Conservation (phyloP, 1,140 invertebrate genomes). For the Mycetomoellerius zeteki region DNA sequence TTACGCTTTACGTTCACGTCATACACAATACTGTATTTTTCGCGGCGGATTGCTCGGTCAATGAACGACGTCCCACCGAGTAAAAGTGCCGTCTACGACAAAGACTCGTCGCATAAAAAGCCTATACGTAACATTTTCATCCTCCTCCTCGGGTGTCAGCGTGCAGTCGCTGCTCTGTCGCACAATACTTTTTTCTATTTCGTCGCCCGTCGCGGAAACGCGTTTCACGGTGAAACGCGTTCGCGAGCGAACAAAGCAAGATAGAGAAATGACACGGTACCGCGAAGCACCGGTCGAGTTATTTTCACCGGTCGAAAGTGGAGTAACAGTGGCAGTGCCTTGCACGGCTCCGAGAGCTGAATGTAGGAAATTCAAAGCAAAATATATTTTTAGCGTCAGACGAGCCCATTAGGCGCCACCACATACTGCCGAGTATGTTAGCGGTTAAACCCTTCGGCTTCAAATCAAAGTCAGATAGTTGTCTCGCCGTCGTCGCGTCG, state of each 20-base stretch:
- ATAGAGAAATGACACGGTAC: slow-evolving; percentile 66
- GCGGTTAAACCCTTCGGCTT: slow-evolving; percentile 72
- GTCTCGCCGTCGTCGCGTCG: neutral
- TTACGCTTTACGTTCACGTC: neutral
- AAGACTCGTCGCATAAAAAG: slow-evolving; percentile 68
- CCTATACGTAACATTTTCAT: slow-evolving; percentile 67
- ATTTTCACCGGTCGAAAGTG: slow-evolving; percentile 78
- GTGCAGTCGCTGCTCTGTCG: slow-evolving; percentile 16
- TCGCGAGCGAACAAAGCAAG: slow-evolving; percentile 63
- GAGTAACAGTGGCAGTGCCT: slow-evolving; percentile 63
- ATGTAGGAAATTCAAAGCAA: slow-evolving; percentile 75
- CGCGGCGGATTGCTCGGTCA: slow-evolving; percentile 48
- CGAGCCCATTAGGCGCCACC: slow-evolving; percentile 78
- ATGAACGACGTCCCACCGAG: slow-evolving; percentile 59
- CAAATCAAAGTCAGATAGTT: slow-evolving; percentile 72
- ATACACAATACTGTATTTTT: slow-evolving; percentile 25
- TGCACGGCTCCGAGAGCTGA: slow-evolving; percentile 22
- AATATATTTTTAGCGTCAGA: slow-evolving; percentile 76
- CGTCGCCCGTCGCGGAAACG: slow-evolving; percentile 44
- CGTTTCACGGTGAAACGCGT: slow-evolving; percentile 62
- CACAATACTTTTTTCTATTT: slow-evolving; percentile 53
- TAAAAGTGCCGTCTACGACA: slow-evolving; percentile 60
- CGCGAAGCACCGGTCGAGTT: slow-evolving; percentile 74
- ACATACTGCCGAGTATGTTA: slow-evolving; percentile 50
- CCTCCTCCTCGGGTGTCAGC: neutral